Conservation (phyloP, 2,797 vertebrate genomes). For the Ctenopoma multispine region DNA sequence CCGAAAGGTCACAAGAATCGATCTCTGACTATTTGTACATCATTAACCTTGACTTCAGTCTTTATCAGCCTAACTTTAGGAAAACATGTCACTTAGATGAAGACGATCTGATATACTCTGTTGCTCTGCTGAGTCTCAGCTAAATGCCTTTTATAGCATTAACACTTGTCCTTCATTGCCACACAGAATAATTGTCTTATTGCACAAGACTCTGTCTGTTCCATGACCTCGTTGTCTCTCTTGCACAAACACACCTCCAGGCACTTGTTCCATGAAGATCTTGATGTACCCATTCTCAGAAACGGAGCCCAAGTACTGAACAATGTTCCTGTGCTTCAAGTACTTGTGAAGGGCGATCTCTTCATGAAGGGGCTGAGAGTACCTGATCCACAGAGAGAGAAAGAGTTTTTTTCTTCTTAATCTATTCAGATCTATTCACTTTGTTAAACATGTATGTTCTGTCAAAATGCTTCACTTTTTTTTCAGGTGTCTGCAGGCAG, state of each 20-base stretch:
- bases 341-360: slow-evolving; percentile 99
- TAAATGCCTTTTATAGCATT: too few relatives aligned
- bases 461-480: too few relatives aligned
- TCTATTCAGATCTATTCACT: neutral
- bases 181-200: neutral
- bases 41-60: neutral
- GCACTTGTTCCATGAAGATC: slow-evolving; percentile 99
- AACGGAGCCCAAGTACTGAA: slow-evolving; percentile 97
- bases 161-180: neutral
- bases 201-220: neutral
- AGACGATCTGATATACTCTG: neutral
- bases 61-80: neutral
- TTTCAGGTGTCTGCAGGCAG: too few relatives aligned
- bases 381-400: slow-evolving; percentile 78
- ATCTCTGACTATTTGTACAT: slow-evolving; percentile 19
- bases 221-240: neutral
- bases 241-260: slow-evolving; percentile 88
- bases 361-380: slow-evolving; percentile 97
- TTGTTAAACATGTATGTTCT: too few relatives aligned
- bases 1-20: slow-evolving; percentile 40
- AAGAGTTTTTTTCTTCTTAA: neutral
- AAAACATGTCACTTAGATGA: neutral
- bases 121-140: too few relatives aligned
- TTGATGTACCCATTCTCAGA: slow-evolving; percentile 98
- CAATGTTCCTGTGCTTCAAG: slow-evolving; percentile 98